A percentile compares a stretch with the other conserved stretches of the same genome.
Conservation (phyloP, 2,888 invertebrate genomes). For the Erebia aethiops region DNA sequence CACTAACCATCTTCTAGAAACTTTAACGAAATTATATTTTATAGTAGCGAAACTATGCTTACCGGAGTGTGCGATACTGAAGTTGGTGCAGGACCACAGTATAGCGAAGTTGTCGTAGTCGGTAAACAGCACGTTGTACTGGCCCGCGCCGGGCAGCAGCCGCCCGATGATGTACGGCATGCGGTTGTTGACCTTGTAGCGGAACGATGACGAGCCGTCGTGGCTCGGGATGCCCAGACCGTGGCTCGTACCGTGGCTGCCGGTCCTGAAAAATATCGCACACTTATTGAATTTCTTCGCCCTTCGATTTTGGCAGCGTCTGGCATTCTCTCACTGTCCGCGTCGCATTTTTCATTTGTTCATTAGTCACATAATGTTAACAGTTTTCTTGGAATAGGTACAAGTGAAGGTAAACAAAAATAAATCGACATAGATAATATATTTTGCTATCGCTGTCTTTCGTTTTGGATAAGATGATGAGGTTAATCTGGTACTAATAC, state of each 20-base stretch:
- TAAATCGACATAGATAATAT: too few species aligned
- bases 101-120: constrained; percentile 89
- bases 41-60: too few species aligned
- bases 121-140: constrained; percentile 87
- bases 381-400: too few species aligned
- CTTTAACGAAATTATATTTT: too few species aligned
- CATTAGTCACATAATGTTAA: background rate
- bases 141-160: constrained; percentile 87
- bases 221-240: constrained; percentile 85
- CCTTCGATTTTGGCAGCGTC: too few species aligned
- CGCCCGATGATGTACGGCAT: constrained; percentile 86
- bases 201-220: constrained; percentile 81
- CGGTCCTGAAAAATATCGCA: constrained; percentile 76
- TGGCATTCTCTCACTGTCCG: too few species aligned
- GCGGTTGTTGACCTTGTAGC: constrained; percentile 84
- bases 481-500: too few species aligned
- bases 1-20: too few species aligned
- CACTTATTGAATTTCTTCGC: background rate
- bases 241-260: constrained; percentile 81
- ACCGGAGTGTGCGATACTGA: constrained; percentile 85
- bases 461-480: too few species aligned
- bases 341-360: too few species aligned
- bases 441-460: too few species aligned
- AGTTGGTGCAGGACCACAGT: constrained; percentile 88
- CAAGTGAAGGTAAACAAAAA: too few species aligned